Conservation (phyloP, 2,113 vertebrate species). For the Nannospalax galili region DNA sequence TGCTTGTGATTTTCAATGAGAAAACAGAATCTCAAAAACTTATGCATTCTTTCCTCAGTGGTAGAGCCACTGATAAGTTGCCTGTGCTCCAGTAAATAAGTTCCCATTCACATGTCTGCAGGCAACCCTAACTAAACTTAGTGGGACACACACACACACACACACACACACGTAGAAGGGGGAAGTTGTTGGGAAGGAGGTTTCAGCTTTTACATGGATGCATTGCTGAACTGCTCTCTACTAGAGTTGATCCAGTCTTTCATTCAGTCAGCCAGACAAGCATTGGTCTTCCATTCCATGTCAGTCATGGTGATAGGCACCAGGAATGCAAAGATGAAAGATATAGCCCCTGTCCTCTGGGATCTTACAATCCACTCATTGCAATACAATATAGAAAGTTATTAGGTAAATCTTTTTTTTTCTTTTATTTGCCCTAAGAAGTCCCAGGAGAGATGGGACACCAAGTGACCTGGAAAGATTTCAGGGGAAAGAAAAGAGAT, state of each 20-base stretch:
- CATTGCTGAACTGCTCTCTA: no score
- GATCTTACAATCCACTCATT: background rate
- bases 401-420: background rate
- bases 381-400: background rate
- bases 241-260: background rate
- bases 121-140: background rate
- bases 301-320: background rate
- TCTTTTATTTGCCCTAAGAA: background rate
- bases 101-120: no score
- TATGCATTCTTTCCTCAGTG: background rate
- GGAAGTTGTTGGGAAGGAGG: background rate
- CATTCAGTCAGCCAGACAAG: background rate
- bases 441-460: background rate
- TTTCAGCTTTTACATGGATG: background rate
- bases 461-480: background rate
- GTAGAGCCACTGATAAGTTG: background rate
- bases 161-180: background rate
- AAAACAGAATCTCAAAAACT: background rate
- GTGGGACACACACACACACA: background rate
- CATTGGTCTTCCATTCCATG: background rate
- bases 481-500: background rate
- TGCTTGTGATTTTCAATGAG: background rate
- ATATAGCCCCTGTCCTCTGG: background rate
- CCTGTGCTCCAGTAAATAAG: background rate
- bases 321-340: background rate